A percentile compares a stretch with the other conserved stretches of the same genome.
phyloP scores from a whole-genome alignment of 2,888 invertebrate species.

The Romanomermis culicivorax region DNA sequence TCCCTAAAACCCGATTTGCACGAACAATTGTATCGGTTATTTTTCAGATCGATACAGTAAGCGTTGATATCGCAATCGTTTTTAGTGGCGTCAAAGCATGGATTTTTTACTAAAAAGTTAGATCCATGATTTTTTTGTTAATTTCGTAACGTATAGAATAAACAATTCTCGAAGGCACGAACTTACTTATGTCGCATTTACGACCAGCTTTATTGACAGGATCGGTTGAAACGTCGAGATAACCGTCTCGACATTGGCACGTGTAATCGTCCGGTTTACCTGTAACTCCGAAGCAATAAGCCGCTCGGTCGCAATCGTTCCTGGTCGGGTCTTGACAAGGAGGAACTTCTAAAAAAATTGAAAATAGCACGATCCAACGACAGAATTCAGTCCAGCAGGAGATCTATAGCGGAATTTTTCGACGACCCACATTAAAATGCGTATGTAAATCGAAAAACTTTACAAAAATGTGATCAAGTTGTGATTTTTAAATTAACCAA shows the following conservation, averaged over 20 bases:
- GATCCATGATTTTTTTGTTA: no score
- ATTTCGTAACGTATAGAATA: not conserved
- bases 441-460: no score
- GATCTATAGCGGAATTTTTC: no score
- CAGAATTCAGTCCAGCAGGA: no score
- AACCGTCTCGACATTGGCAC: slow-evolving; percentile 9
- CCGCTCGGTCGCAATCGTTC: slow-evolving; percentile 7
- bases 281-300: not conserved
- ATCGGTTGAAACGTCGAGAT: not conserved
- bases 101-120: slow-evolving; percentile 6
- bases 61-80: slow-evolving; percentile 9
- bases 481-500: no score
- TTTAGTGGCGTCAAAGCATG: slow-evolving; percentile 6
- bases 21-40: slow-evolving; percentile 6
- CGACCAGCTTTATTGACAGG: slow-evolving; percentile 4
- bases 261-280: slow-evolving; percentile 3
- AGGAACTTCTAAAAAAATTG: slow-evolving; percentile 3
- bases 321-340: slow-evolving; percentile 3
- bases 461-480: no score
- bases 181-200: slow-evolving; percentile 7
- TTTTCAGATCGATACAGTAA: not conserved
- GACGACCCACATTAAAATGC: no score
- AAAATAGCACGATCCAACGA: no score
- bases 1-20: slow-evolving; percentile 8
- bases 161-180: no score